Evolutionary conservation across 2,888 invertebrate species (phyloP).

Genomic region (Oscheius onirici): DNA sequence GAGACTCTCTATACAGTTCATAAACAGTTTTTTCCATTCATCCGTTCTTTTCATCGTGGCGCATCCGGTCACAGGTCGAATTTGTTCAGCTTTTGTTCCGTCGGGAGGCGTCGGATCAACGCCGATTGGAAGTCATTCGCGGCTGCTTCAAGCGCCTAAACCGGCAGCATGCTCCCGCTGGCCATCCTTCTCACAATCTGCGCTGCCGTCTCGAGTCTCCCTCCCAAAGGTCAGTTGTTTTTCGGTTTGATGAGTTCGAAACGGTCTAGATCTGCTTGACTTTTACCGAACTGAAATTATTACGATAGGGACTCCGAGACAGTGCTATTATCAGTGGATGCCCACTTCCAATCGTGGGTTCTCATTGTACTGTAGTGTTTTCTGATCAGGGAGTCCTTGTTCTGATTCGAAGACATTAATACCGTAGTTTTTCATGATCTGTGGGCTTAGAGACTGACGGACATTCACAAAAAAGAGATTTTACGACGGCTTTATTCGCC

Average conservation of each 20-base stretch:
- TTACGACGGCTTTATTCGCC: too few relatives aligned
- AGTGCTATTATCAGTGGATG: neutral
- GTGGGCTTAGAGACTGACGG: too few relatives aligned
- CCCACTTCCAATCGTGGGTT: neutral
- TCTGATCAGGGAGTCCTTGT: too few relatives aligned
- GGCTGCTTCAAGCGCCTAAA: slow-evolving; percentile 19
- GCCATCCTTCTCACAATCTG: slow-evolving; percentile 16
- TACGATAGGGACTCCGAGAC: neutral
- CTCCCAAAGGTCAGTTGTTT: slow-evolving; percentile 24
- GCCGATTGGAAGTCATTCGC: slow-evolving; percentile 15
- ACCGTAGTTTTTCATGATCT: too few relatives aligned
- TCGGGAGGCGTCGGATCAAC: neutral
- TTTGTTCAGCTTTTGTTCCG: slow-evolving; percentile 11
- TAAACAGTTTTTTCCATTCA: neutral
- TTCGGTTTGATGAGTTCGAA: neutral
- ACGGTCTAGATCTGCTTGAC: neutral
- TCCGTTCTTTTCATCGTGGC: slow-evolving; percentile 8
- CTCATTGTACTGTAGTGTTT: too few relatives aligned
- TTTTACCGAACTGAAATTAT: neutral
- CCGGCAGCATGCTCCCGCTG: slow-evolving; percentile 24
- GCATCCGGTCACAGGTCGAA: slow-evolving; percentile 24
- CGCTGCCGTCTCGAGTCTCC: neutral
- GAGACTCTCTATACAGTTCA: neutral
- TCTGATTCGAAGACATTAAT: too few relatives aligned
- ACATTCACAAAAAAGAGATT: too few relatives aligned